Base-by-base conservation (phyloP, 1,140 invertebrate genomes). In the Armadillidium nasatum region DNA sequence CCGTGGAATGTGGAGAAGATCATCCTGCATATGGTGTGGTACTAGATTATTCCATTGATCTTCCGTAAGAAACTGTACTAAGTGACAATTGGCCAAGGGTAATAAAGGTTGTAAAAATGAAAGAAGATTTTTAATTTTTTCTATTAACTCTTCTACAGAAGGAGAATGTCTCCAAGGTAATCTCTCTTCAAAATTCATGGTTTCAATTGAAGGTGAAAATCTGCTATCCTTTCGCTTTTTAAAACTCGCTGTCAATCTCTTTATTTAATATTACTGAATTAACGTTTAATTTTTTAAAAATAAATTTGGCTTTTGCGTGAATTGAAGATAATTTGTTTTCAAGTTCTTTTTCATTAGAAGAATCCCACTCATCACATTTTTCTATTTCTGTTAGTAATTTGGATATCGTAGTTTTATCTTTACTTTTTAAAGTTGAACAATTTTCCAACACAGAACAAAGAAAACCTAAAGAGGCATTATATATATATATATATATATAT, bases 171-270 rank as follows among this genome's bases (percentile, higher is more conserved):
- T 33, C 33, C 33, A 33, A 33, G 33, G 33, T 33, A 33, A 3
- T 33, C 33, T 6, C 33, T 33, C 33, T 33, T 6, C 33, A 33
- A 6, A 33, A 33, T 6, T 33, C 33, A 33, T 33, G 1, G 6
- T 33, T 33, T 33, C 33, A 33, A 33, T 33, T 33, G 1, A 33
- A 33, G 33, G 33, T 33, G 33, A 6, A 33, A 33, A 33, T 33
- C 6, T 33, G 2, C 33, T 33, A 33, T 33, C 33, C 6, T 33
- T 13, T 19, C 19, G 7, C 11, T 60, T 15, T 60, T 60, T 7
- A 60, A 60, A 60, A 60, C 19, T 60, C 50, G 7, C 50, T 60
- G 19, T 60, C 50, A 60, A 60, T 60, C 19, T 60, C 50, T 60
- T 19, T 60, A 60, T 60, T 19, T 60, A 60, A 60, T 60, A 60